Percentiles rank a stretch among this genome's conserved stretches.
phyloP scores from a whole-genome alignment of 2,113 vertebrate species.

The Scolopax mira region DNA sequence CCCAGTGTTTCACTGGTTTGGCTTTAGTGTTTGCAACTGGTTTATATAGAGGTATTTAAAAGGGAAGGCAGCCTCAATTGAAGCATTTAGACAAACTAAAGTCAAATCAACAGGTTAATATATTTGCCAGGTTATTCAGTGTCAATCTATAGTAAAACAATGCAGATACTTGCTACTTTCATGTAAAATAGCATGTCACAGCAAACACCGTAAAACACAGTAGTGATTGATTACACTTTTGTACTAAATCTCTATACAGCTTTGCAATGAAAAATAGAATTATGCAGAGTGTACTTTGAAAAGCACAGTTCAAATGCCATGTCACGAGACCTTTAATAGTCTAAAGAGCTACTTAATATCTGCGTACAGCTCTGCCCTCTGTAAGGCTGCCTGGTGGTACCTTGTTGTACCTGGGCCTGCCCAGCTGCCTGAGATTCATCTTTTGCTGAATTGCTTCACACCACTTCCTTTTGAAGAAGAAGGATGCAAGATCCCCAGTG shows the following conservation, averaged over 20 bases:
- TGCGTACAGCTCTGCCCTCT: not conserved
- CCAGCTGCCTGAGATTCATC: not conserved
- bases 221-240: not conserved
- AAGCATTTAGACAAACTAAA: not conserved
- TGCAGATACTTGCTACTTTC: not conserved
- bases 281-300: not conserved
- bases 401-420: not conserved
- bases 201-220: not conserved
- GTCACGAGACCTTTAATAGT: not conserved
- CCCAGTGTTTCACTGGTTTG: not conserved
- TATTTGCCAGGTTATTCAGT: not conserved
- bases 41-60: not conserved
- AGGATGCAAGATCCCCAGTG: not conserved
- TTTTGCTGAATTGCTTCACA: not conserved
- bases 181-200: not conserved
- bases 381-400: not conserved
- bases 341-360: not conserved
- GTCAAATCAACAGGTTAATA: not conserved
- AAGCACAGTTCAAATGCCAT: not conserved
- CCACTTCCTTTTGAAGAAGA: not conserved
- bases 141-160: not conserved
- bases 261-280: not conserved
- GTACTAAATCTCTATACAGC: not conserved
- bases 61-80: not conserved
- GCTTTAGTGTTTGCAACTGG: not conserved